Conservation (phyloP, 2,113 vertebrate genomes). For the Pelmatolapia mariae region DNA sequence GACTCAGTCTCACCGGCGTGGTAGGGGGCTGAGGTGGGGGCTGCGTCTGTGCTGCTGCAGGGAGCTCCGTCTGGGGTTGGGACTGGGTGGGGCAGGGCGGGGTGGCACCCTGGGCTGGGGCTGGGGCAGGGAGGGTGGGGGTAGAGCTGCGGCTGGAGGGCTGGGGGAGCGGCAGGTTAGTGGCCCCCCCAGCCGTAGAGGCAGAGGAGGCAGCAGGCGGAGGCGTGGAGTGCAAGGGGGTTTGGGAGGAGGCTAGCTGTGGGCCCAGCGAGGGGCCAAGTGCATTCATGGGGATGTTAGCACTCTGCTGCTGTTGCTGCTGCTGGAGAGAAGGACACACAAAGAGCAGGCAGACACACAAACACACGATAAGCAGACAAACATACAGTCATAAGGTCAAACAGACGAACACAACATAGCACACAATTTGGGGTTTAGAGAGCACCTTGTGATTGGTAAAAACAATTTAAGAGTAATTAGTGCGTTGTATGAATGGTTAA, state of each 20-base stretch:
- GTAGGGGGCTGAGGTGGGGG: constrained; percentile 82
- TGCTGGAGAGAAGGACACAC: constrained; percentile 65
- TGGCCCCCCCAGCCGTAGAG: constrained; percentile 64
- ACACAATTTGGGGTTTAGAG: constrained; percentile 33
- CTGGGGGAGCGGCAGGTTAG: constrained; percentile 78
- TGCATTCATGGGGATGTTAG: constrained; percentile 87
- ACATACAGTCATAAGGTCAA: constrained; percentile 20
- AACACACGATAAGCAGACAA: constrained; percentile 21
- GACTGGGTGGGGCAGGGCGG: constrained; percentile 80
- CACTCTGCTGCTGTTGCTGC: constrained; percentile 75
- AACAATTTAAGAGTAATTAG: constrained; percentile 35
- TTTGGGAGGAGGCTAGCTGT: constrained; percentile 84
- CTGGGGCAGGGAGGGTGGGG: constrained; percentile 70
- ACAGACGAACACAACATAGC: constrained; percentile 17
- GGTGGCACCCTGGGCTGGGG: constrained; percentile 74
- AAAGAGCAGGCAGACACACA: constrained; percentile 10
- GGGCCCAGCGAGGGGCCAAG: constrained; percentile 78
- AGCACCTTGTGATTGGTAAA: neutral
- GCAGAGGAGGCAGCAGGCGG: constrained; percentile 71
- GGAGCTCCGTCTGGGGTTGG: constrained; percentile 81
- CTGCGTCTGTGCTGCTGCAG: constrained; percentile 66
- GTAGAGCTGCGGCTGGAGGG: constrained; percentile 86
- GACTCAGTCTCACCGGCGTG: constrained; percentile 86
- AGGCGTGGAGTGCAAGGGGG: constrained; percentile 80
- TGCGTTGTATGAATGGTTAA: constrained; percentile 4